Base-by-base conservation (phyloP, 2,888 invertebrate genomes). In the Drosophila anceps region DNA sequence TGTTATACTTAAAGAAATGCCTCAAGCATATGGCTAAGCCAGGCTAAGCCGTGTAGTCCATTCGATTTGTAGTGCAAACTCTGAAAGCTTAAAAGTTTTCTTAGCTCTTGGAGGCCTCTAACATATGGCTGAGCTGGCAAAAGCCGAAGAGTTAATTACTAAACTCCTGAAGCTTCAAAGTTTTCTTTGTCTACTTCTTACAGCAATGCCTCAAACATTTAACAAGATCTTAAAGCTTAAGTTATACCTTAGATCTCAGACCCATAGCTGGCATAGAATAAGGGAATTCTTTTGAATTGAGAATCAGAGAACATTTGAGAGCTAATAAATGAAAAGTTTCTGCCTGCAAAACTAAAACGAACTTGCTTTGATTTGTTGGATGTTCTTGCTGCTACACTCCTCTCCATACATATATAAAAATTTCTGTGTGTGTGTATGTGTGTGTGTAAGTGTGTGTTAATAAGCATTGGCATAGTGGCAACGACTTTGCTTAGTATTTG, bases 401-500 rank as follows among this genome's bases (percentile, higher is more conserved):
- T 15, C 12, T 10, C n/a, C 8, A 46, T 9, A 27, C 4, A 15
- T 9, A 46, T 29, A 27, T n/a, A 48, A 10, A 48, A n/a, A n/a
- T n/a, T n/a, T n/a, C n/a, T 63, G 18, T 57, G 18, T 20, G 6
- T 18, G n/a, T 54, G 43, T 44, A 18, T 43, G 48, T 24, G 35
- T 53, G 57, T 50, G 54, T 35, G 37, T 41, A 44, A 24, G 67
- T 72, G 69, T 80, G 82, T 83, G 88, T 84, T 88, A 86, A 86
- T 88, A 84, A 84, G 88, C 84, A 85, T 71, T 71, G 77, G 69
- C 72, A 80, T 78, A 87, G 79, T 81, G 82, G 88, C 87, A 87
- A 84, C 84, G 81, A 85, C 75, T 84, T 73, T 82, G 87, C 82
- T 76, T 64, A 75, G 77, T 90, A 81, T 90, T 86, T 90, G 87